Evolutionary conservation across 1,140 invertebrate species (phyloP).

Genomic region (Drosophila baimaii): DNA sequence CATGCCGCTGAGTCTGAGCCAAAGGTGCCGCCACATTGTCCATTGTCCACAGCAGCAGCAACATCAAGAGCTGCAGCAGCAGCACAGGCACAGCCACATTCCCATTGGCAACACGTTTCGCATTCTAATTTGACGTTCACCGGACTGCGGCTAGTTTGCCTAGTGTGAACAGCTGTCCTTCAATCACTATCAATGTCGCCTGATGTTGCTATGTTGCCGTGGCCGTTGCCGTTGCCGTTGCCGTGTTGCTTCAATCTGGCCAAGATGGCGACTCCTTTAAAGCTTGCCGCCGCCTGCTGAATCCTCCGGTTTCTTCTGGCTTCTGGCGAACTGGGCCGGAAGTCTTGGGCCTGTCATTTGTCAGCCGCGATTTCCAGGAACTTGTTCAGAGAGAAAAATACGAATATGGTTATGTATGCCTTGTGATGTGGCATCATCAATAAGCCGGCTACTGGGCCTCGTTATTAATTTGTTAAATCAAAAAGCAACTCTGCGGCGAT

Average conservation of each 20-base stretch:
- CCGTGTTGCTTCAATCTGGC: constrained; percentile 70
- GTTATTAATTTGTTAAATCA: constrained; percentile 84
- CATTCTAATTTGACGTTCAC: constrained; percentile 83
- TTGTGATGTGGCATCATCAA: constrained; percentile 74
- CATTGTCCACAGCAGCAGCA: constrained; percentile 62
- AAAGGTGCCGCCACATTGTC: constrained; percentile 78
- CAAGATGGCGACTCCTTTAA: constrained; percentile 73
- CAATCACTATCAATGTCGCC: constrained; percentile 78
- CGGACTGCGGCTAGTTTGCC: constrained; percentile 42
- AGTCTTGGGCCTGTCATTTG: constrained; percentile 77
- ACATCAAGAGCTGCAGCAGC: constrained; percentile 4
- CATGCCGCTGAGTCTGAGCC: constrained; percentile 62
- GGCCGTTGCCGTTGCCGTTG: constrained; percentile 26
- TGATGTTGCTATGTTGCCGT: constrained; percentile 38
- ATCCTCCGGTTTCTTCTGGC: constrained; percentile 20
- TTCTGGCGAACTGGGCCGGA: constrained; percentile 77
- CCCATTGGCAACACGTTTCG: constrained; percentile 80
- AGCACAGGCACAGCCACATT: constrained; percentile 40
- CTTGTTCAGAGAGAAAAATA: constrained; percentile 19
- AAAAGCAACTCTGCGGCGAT: constrained; percentile 69
- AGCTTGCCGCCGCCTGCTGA: constrained; percentile 61
- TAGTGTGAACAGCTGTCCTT: constrained; percentile 82
- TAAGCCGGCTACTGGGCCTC: constrained; percentile 71
- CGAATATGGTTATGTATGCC: constrained; percentile 14
- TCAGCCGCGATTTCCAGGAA: constrained; percentile 70